Evolutionary conservation across 2,888 invertebrate species (phyloP), one percentile per base, ranked within the genome.

Genomic region (Acrobasis repandana): DNA sequence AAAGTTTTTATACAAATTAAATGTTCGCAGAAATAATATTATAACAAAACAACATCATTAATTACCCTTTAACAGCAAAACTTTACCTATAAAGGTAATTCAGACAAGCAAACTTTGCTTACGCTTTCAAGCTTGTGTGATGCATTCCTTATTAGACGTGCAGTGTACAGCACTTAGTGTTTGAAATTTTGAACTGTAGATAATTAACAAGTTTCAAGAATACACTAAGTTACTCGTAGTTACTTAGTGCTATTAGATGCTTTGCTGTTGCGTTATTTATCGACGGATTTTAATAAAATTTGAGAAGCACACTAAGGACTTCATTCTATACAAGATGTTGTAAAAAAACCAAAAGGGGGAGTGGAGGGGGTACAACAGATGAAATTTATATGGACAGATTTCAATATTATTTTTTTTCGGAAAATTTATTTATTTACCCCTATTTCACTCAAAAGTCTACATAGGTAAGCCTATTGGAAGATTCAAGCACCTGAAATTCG

Each of bases 71-170:
- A n/a, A 20, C n/a, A 20, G 49, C 11, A 20, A 50, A 50, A 20
- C 11, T 50, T 50, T 6, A n/a, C 50, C 16, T 10, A 49, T 49
- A 11, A 43, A 49, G 50, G 14, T 50, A 50, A 33, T n/a, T 14
- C n/a, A 50, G n/a, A 50, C 49, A 49, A 50, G 50, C 28, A 50
- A 50, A 50, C 50, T 50, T 50, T 20, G 50, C 28, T 50, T 0
- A 43, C 43, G n/a, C 14, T 43, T 43, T 14, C 14, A 14, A 6
- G 14, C 50, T n/a, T 9, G 28, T 28, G 28, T 50, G 50, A 14
- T 8, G 28, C 11, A 50, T 33, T n/a, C 28, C 50, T 50, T 28
- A 50, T 50, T 28, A 50, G 43, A 43, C 4, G 14, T 43, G n/a
- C n/a, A n/a, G n/a, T n/a, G n/a, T 43, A 49, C 20, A 28, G 28